Conservation (phyloP, 2,888 invertebrate species). For the Ferdinandea cuprea region DNA sequence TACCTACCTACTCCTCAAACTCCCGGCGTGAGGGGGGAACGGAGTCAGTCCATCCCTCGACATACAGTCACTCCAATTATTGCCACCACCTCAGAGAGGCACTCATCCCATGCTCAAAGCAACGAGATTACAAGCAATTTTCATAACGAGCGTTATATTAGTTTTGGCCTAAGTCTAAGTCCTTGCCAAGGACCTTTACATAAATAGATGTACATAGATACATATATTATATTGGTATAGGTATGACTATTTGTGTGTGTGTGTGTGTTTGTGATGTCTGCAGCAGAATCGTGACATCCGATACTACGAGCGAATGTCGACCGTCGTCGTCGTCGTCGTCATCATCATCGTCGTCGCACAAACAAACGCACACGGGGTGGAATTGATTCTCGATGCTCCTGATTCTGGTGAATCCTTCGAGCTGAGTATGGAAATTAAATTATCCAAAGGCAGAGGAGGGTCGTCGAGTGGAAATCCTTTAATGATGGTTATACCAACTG, state of each 20-base stretch:
- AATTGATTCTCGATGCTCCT: conserved; percentile 72
- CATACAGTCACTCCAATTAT: conserved; percentile 66
- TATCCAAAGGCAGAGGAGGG: conserved; percentile 75
- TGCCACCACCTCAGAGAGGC: conserved; percentile 65
- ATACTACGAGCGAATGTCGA: conserved; percentile 34
- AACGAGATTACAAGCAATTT: conserved; percentile 74
- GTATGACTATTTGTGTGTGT: not conserved
- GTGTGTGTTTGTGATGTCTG: conserved; percentile 34
- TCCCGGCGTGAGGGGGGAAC: not conserved
- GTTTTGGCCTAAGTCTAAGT: conserved; percentile 74
- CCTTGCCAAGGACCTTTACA: conserved; percentile 60
- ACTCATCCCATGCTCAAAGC: conserved; percentile 52
- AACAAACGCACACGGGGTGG: conserved; percentile 20
- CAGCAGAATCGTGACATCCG: conserved; percentile 57
- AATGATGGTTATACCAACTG: conserved; percentile 83
- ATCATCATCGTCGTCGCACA: not conserved
- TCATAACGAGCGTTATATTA: conserved; percentile 74
- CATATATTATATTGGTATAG: too few relatives aligned
- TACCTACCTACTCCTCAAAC: not conserved
- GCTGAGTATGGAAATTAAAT: conserved; percentile 76
- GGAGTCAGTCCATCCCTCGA: conserved; percentile 51
- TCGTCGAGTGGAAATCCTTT: conserved; percentile 80
- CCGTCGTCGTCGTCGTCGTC: not conserved
- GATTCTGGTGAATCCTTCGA: conserved; percentile 72
- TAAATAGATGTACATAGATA: conserved; percentile 18